Conservation (phyloP, 2,797 vertebrate genomes). For the Fundulus diaphanus region DNA sequence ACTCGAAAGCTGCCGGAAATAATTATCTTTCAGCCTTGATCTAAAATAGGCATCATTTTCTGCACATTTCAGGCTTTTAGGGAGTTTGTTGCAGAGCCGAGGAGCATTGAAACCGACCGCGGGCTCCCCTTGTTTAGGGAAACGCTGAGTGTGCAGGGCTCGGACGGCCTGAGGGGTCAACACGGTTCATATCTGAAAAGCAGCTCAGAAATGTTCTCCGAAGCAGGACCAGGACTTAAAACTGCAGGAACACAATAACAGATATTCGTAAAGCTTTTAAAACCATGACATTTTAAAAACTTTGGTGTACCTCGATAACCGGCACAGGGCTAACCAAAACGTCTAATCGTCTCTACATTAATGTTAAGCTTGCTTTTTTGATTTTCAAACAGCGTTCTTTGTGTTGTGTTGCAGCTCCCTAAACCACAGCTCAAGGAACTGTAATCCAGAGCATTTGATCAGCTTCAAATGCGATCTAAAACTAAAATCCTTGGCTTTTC, state of each 20-base stretch:
- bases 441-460: constrained; percentile 47
- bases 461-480: constrained; percentile 31
- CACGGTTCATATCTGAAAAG: background rate
- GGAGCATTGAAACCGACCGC: background rate
- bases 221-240: background rate
- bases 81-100: too few species aligned
- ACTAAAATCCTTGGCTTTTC: constrained; percentile 7
- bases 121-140: background rate
- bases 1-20: too few species aligned
- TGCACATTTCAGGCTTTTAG: background rate
- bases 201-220: background rate
- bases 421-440: constrained; percentile 41
- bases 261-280: background rate
- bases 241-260: background rate
- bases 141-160: background rate
- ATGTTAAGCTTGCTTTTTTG: constrained; percentile 22
- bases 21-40: background rate
- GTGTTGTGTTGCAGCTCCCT: constrained; percentile 15
- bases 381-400: constrained; percentile 12
- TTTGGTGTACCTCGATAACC: background rate
- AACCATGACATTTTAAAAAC: background rate
- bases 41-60: background rate
- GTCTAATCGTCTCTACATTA: constrained; percentile 12
- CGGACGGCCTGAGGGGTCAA: too few species aligned
- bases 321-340: background rate